phyloP scores from a whole-genome alignment of 2,888 invertebrate species.

The Diloba caeruleocephala region DNA sequence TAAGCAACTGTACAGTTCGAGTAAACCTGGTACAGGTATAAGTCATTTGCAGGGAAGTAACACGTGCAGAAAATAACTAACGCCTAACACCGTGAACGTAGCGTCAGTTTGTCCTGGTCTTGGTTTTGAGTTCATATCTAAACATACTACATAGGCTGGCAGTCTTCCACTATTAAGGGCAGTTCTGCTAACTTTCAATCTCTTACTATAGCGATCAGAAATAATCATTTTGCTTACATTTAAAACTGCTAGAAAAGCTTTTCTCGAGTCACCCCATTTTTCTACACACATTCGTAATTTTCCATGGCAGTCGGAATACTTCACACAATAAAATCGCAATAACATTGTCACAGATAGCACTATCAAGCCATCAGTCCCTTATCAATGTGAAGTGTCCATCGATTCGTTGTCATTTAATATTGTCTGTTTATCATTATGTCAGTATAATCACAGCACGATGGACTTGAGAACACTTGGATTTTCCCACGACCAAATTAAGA shows the following conservation, averaged over 20 bases:
- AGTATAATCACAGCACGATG: constrained; percentile 60
- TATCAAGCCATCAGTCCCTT: constrained; percentile 48
- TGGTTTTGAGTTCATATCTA: no score
- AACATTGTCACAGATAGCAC: constrained; percentile 51
- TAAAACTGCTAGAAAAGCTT: neutral
- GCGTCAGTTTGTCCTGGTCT: no score
- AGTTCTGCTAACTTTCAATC: no score
- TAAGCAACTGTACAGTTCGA: no score
- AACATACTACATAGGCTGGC: no score
- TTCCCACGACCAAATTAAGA: constrained; percentile 62
- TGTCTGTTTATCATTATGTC: constrained; percentile 57
- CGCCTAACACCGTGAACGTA: no score
- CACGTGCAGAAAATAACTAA: no score
- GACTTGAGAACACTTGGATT: constrained; percentile 48
- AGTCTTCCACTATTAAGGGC: no score
- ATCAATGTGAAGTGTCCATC: constrained; percentile 55
- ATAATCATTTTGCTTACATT: no score
- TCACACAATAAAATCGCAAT: constrained; percentile 51
- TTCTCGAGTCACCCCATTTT: neutral
- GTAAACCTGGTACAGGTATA: no score
- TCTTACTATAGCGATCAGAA: no score
- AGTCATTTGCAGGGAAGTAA: no score
- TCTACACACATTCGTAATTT: neutral
- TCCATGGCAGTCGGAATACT: constrained; percentile 35
- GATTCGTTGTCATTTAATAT: constrained; percentile 65